Percentiles rank a stretch among this genome's conserved stretches.
Evolutionary conservation across 2,797 vertebrate genomes (phyloP).

Genomic region (Arrhamphus sclerolepis): DNA sequence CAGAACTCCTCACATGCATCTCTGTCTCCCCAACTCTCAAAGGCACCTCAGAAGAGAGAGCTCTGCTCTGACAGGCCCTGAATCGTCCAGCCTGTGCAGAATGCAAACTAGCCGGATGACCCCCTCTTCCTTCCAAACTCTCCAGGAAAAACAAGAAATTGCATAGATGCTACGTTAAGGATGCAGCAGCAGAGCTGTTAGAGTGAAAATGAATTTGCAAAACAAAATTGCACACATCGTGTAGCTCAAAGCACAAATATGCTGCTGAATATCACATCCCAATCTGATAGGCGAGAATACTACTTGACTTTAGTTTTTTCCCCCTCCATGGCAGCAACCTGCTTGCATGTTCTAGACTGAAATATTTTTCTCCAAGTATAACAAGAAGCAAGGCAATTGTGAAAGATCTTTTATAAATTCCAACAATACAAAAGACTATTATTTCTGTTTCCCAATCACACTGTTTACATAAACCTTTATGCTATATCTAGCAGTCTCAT

Average conservation of each 20-base stretch:
- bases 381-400: neutral
- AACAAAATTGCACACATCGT: slow-evolving; percentile 41
- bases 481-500: slow-evolving; percentile 24
- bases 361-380: no score
- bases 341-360: no score
- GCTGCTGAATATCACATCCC: slow-evolving; percentile 20
- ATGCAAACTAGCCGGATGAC: slow-evolving; percentile 72
- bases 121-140: slow-evolving; percentile 51
- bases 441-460: neutral
- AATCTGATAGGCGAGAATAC: slow-evolving; percentile 15
- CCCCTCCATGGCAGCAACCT: no score
- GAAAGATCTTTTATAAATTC: neutral
- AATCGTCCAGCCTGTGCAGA: slow-evolving; percentile 61
- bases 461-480: slow-evolving; percentile 8
- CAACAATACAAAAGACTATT: neutral
- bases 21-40: slow-evolving; percentile 67
- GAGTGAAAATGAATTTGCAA: slow-evolving; percentile 45
- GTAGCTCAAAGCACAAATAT: slow-evolving; percentile 23
- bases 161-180: slow-evolving; percentile 44
- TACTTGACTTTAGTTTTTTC: no score
- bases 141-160: slow-evolving; percentile 41
- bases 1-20: slow-evolving; percentile 71
- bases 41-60: slow-evolving; percentile 70
- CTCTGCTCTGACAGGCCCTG: slow-evolving; percentile 67
- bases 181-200: slow-evolving; percentile 39